A percentile compares a stretch with the other conserved stretches of the same genome.
These are phyloP conservation scores for Rhopalosiphum nymphaeae DNA, from an alignment of 2,888 invertebrate species.

Conservation along the genomic window DNA sequence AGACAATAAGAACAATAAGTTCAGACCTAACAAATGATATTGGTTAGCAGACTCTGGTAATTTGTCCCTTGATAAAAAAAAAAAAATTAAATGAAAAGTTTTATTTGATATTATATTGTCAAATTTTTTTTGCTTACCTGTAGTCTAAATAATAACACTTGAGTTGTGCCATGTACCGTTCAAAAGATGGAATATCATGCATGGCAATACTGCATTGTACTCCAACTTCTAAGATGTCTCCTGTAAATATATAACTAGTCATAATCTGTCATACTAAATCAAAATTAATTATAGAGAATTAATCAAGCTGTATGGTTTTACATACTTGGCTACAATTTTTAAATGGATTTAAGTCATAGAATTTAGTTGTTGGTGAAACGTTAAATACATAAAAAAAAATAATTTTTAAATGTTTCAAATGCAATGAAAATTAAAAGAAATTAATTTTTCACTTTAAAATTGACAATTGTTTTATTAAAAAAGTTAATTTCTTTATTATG, in stretches of 20 bases:
- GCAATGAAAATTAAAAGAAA: neutral
- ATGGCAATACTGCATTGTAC: slow-evolving; percentile 95
- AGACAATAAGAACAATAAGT: slow-evolving; percentile 91
- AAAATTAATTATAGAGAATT: neutral
- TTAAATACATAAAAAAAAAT: neutral
- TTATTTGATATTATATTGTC: slow-evolving; percentile 32
- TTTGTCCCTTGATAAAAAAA: slow-evolving; percentile 74
- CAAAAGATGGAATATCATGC: slow-evolving; percentile 95
- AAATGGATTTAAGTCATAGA: too few species aligned
- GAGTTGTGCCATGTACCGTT: slow-evolving; percentile 96
- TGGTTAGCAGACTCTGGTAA: slow-evolving; percentile 93
- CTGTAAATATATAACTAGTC: slow-evolving; percentile 69
- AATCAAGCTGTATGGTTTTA: neutral
- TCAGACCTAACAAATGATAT: slow-evolving; percentile 93
- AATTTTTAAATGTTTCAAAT: neutral
- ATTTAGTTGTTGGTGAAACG: neutral
- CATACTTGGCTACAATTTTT: neutral
- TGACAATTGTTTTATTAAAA: neutral
- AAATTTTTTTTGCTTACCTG: slow-evolving; percentile 73
- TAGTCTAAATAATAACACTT: slow-evolving; percentile 98
- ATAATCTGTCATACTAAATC: neutral
- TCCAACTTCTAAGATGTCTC: slow-evolving; percentile 94
- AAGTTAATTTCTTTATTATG: neutral
- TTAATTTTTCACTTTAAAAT: neutral
- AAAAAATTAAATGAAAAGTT: neutral